Conservation (phyloP, 2,797 vertebrate species). For the Channa striata region DNA sequence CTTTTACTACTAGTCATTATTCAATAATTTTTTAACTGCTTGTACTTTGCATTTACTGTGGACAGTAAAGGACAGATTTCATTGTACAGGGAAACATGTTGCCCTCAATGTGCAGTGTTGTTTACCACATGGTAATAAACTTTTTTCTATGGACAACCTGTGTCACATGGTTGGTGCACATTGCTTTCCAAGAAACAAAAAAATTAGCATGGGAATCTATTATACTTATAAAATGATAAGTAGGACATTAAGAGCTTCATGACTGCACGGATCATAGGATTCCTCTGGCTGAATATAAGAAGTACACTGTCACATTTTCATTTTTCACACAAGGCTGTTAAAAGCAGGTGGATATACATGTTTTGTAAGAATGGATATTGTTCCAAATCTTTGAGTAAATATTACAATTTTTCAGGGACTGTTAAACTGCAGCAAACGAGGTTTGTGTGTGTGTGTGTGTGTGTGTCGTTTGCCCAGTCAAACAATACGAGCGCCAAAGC, state of each 20-base stretch:
- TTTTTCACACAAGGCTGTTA: conserved; percentile 29
- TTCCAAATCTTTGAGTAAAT: conserved; percentile 6
- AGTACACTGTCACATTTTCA: conserved; percentile 19
- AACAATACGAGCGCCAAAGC: conserved; percentile 23
- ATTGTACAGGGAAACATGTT: too few relatives aligned
- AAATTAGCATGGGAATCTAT: conserved; percentile 42
- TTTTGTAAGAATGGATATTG: background rate
- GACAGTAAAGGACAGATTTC: too few relatives aligned
- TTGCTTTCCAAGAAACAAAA: conserved; percentile 6
- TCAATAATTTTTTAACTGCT: too few relatives aligned
- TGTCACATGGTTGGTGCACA: background rate
- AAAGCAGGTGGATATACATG: conserved; percentile 20
- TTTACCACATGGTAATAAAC: conserved; percentile 3
- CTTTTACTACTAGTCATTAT: too few relatives aligned
- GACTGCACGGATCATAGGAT: conserved; percentile 28
- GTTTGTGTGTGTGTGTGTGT: conserved; percentile 3
- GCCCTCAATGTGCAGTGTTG: too few relatives aligned
- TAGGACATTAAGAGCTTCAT: conserved; percentile 42
- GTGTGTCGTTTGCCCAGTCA: conserved; percentile 12
- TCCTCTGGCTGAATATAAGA: conserved; percentile 29
- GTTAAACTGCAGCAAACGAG: conserved; percentile 17
- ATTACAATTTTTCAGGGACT: background rate
- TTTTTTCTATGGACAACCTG: background rate
- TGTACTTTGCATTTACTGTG: too few relatives aligned
- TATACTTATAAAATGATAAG: conserved; percentile 37